Conservation (phyloP, 2,113 vertebrate genomes). For the Sinosuthora webbiana region DNA sequence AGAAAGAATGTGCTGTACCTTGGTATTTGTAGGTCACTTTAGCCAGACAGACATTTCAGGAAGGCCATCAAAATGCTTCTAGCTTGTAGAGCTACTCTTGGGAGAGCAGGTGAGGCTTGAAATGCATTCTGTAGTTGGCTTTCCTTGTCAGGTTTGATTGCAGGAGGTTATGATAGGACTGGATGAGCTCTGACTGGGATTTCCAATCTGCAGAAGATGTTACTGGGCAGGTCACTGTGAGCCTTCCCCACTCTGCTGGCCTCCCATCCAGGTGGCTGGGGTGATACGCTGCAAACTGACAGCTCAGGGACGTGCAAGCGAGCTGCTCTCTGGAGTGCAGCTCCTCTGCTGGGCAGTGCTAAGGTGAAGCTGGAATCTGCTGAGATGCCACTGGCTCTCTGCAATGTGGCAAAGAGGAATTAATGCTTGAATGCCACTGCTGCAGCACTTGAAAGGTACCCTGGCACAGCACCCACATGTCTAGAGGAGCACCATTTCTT, state of each 20-base stretch:
- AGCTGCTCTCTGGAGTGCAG: constrained; percentile 49
- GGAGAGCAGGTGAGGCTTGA: constrained; percentile 14
- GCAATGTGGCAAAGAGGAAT: background rate
- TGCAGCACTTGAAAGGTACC: background rate
- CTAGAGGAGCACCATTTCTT: background rate
- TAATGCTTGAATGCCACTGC: background rate
- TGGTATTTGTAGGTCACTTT: background rate
- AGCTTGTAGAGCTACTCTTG: background rate
- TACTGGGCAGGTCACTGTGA: background rate
- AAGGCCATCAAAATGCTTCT: background rate
- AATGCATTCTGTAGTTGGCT: constrained; percentile 60
- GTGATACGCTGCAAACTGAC: constrained; percentile 46
- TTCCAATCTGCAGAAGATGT: background rate
- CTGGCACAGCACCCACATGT: background rate
- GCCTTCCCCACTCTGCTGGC: background rate
- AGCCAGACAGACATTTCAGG: background rate
- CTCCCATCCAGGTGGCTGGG: background rate
- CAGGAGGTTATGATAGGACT: background rate
- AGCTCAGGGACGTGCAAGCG: background rate
- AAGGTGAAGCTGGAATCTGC: constrained; percentile 17
- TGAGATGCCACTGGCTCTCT: background rate
- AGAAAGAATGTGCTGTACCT: background rate
- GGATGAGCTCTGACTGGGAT: constrained; percentile 16
- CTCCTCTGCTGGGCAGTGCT: constrained; percentile 49
- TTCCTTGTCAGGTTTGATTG: constrained; percentile 66